Evolutionary conservation across 2,797 vertebrate species (phyloP).

Genomic region (Spatula versicolor): DNA sequence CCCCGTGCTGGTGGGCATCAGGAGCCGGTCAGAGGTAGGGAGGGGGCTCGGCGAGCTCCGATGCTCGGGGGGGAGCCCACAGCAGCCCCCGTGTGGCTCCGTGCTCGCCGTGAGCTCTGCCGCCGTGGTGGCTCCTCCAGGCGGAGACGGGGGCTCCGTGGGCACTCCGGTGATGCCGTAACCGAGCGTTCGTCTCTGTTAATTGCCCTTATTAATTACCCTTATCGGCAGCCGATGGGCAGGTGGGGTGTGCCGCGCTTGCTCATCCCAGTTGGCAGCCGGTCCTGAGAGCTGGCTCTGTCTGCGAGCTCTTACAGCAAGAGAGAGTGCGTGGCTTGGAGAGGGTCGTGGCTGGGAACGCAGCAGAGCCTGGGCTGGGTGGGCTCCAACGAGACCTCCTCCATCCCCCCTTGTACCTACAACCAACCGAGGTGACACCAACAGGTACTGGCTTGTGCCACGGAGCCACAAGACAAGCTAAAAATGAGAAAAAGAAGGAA

Average conservation of each 20-base stretch:
- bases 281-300: neutral
- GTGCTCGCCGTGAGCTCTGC: neutral
- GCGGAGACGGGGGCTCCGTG: neutral
- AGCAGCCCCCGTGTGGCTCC: neutral
- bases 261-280: neutral
- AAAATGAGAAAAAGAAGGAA: too few species aligned
- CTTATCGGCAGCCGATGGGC: accelerated
- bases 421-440: neutral
- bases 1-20: accelerated
- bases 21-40: neutral
- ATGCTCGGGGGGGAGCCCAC: neutral
- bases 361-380: neutral
- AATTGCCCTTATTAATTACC: too few species aligned
- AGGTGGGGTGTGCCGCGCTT: neutral
- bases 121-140: accelerated
- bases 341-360: neutral
- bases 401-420: accelerated
- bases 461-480: accelerated
- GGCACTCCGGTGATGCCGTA: neutral
- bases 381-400: neutral
- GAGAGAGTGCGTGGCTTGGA: accelerated
- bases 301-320: neutral
- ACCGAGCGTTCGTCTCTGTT: neutral
- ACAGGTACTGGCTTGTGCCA: accelerated
- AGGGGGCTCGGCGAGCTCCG: neutral